Evolutionary conservation across 2,113 vertebrate species (phyloP).

Genomic region (Rhodinocichla rosea): DNA sequence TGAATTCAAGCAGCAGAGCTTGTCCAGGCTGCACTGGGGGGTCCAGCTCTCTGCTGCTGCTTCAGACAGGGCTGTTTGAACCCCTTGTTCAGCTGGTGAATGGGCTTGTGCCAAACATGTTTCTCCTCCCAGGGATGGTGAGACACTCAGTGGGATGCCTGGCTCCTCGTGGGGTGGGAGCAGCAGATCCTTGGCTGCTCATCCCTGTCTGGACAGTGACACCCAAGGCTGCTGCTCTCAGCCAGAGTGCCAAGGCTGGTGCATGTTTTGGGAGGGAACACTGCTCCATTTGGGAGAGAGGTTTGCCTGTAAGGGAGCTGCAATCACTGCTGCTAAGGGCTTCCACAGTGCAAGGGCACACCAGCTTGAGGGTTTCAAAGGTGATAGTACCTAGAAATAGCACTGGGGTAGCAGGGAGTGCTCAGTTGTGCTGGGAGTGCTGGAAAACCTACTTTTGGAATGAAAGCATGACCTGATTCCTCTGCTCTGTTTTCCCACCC

Average conservation of each 20-base stretch:
- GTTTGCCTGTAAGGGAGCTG: not conserved
- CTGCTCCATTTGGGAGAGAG: not conserved
- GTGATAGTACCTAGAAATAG: not conserved
- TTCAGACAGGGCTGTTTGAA: not conserved
- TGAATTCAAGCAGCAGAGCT: not conserved
- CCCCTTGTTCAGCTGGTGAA: not conserved
- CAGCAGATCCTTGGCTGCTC: not conserved
- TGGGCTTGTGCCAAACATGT: accelerated
- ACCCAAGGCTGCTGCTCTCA: not conserved
- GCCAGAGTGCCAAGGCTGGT: not conserved
- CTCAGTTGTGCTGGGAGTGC: not conserved
- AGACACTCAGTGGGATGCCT: accelerated
- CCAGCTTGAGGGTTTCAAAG: not conserved
- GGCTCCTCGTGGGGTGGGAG: not conserved
- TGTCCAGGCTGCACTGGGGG: not conserved
- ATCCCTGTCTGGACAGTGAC: not conserved
- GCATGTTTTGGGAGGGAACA: not conserved
- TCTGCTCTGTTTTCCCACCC: not conserved
- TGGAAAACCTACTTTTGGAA: not conserved
- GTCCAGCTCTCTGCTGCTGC: not conserved
- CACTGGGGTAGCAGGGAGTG: not conserved
- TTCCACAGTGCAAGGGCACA: not conserved
- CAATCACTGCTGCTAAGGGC: not conserved
- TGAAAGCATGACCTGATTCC: not conserved
- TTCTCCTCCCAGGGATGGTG: not conserved